Conservation (phyloP, 1,140 invertebrate genomes). For the Drosophila ambigua region DNA sequence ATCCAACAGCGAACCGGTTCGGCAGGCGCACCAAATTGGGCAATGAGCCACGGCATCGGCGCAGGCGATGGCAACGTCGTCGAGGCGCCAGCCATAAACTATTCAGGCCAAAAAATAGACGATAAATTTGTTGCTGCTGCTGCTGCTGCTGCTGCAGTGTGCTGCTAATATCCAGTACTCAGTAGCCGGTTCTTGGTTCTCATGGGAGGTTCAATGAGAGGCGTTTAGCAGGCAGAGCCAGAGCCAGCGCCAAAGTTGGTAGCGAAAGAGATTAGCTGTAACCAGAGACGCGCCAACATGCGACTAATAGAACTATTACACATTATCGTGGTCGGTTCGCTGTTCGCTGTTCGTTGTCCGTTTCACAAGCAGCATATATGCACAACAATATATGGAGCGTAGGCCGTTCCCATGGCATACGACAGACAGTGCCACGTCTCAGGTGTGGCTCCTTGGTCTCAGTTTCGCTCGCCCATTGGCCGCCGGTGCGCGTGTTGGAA, state of each 20-base stretch:
- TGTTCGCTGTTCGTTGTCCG: no score
- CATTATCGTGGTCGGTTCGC: constrained; percentile 57
- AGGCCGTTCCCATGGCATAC: constrained; percentile 66
- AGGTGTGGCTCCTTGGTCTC: constrained; percentile 37
- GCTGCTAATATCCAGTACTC: no score
- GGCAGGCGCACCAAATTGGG: constrained; percentile 67
- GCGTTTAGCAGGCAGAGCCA: not conserved
- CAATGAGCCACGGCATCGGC: constrained; percentile 17
- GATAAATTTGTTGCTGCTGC: constrained; percentile 25
- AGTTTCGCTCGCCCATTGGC: constrained; percentile 48
- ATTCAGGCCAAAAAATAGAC: constrained; percentile 68
- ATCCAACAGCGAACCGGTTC: constrained; percentile 56
- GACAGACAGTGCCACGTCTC: not conserved
- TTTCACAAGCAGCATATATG: no score
- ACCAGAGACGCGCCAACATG: constrained; percentile 71
- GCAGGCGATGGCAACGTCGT: constrained; percentile 22
- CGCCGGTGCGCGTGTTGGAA: constrained; percentile 57
- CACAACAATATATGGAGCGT: constrained; percentile 50
- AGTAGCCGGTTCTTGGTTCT: constrained; percentile 69
- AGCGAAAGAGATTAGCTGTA: constrained; percentile 72
- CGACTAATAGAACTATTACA: constrained; percentile 80
- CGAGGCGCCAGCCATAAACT: constrained; percentile 72
- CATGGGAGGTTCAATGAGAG: constrained; percentile 40
- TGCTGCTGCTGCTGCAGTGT: no score
- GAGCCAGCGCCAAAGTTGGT: constrained; percentile 62